phyloP scores from a whole-genome alignment of 2,888 invertebrate species.

The Athalia cordata region DNA sequence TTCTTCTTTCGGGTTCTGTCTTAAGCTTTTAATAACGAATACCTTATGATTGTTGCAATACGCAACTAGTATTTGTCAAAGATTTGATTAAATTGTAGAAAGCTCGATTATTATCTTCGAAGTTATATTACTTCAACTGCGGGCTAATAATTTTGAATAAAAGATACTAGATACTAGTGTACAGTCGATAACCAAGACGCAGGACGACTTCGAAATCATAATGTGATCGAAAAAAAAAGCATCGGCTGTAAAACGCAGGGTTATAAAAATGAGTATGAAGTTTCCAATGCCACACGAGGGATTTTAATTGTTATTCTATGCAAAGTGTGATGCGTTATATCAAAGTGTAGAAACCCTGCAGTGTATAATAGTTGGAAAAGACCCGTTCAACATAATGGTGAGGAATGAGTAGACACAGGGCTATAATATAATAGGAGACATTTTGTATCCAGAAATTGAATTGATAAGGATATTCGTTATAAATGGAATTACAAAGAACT shows the following conservation, averaged over 20 bases:
- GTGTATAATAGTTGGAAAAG: background rate
- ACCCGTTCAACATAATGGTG: background rate
- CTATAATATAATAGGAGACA: background rate
- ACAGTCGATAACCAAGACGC: too few relatives aligned
- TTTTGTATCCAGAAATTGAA: slow-evolving; percentile 18
- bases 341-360: background rate
- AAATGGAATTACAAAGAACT: slow-evolving; percentile 20
- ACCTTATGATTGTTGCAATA: background rate
- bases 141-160: too few relatives aligned
- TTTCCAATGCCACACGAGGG: too few relatives aligned
- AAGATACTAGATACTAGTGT: too few relatives aligned
- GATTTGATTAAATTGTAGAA: background rate
- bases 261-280: too few relatives aligned
- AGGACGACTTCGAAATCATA: too few relatives aligned
- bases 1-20: background rate
- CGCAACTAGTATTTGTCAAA: background rate
- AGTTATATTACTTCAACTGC: too few relatives aligned
- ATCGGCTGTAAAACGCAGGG: too few relatives aligned
- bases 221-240: too few relatives aligned
- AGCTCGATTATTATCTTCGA: background rate
- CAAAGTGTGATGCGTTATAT: too few relatives aligned
- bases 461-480: slow-evolving; percentile 4
- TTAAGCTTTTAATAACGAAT: background rate
- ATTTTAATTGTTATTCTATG: too few relatives aligned
- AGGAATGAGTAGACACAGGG: slow-evolving; percentile 13